Evolutionary conservation across 2,113 vertebrate species (phyloP).

Genomic region (Tachuris rubrigastra): DNA sequence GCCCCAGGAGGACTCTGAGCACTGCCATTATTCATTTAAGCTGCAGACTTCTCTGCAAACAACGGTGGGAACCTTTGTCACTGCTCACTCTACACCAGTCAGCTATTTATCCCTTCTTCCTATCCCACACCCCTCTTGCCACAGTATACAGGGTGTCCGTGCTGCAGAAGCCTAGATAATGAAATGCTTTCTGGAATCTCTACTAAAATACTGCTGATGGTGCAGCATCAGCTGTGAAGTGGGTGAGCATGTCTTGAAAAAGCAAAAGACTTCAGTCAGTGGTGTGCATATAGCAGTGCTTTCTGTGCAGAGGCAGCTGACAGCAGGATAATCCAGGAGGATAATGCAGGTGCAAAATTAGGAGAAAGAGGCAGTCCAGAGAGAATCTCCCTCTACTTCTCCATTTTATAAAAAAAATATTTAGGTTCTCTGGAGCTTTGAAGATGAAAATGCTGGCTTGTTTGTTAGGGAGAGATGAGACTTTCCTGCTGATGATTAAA

Average conservation of each 20-base stretch:
- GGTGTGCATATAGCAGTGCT: constrained; percentile 6
- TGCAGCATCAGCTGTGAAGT: neutral
- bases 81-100: neutral
- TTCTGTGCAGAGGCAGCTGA: constrained; percentile 26
- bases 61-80: neutral
- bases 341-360: constrained; percentile 30
- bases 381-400: neutral
- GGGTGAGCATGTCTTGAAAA: neutral
- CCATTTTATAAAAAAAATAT: constrained; percentile 13
- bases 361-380: neutral
- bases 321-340: constrained; percentile 33
- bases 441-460: neutral
- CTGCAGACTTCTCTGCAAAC: neutral
- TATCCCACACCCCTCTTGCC: neutral
- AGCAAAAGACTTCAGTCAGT: neutral
- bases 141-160: neutral
- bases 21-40: neutral
- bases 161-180: neutral
- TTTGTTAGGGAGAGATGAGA: neutral
- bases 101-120: neutral
- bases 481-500: constrained; percentile 14
- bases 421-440: constrained; percentile 2
- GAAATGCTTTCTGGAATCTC: neutral
- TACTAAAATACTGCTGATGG: constrained; percentile 21
- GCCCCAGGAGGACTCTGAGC: neutral